Percentiles rank a stretch among this genome's conserved stretches.
These are phyloP conservation scores for Lordiphosa stackelbergi DNA, from an alignment of 1,140 invertebrate genomes.

Conservation along the genomic window DNA sequence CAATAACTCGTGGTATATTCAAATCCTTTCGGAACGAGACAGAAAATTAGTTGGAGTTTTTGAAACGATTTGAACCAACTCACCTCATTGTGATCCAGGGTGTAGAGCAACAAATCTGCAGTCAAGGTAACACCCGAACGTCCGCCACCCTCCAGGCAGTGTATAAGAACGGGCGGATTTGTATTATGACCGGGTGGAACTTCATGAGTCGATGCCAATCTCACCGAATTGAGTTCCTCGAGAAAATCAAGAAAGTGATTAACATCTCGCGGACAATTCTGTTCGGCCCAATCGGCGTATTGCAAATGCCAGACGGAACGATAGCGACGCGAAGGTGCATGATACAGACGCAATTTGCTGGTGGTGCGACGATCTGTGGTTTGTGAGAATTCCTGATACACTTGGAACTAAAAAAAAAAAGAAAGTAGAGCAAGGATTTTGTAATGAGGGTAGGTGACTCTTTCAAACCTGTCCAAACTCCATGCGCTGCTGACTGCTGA, in stretches of 20 bases:
- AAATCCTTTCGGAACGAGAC: conserved; percentile 80
- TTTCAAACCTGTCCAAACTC: conserved; percentile 79
- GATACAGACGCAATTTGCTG: conserved; percentile 80
- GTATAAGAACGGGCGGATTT: conserved; percentile 84
- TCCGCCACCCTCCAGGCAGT: conserved; percentile 85
- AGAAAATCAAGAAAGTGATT: conserved; percentile 87
- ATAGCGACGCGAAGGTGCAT: conserved; percentile 79
- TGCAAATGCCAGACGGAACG: conserved; percentile 89
- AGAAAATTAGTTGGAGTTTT: conserved; percentile 1
- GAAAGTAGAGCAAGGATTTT: not conserved
- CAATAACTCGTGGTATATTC: conserved; percentile 87
- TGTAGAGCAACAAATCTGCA: conserved; percentile 88
- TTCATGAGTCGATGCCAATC: conserved; percentile 84
- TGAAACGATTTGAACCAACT: conserved; percentile 14
- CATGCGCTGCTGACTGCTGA: conserved; percentile 77
- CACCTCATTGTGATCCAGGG: conserved; percentile 92
- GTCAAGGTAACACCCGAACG: conserved; percentile 87
- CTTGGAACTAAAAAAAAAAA: conserved; percentile 81
- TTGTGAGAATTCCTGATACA: conserved; percentile 82
- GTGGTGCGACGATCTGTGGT: conserved; percentile 81
- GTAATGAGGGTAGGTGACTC: not conserved
- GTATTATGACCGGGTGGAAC: conserved; percentile 83
- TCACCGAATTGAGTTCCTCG: conserved; percentile 90
- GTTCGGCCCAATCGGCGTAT: conserved; percentile 87
- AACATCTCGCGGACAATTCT: conserved; percentile 82